Percentiles rank a stretch among this genome's conserved stretches.
Evolutionary conservation across 2,797 vertebrate genomes (phyloP).

Genomic region (Enteromius viviparus): DNA sequence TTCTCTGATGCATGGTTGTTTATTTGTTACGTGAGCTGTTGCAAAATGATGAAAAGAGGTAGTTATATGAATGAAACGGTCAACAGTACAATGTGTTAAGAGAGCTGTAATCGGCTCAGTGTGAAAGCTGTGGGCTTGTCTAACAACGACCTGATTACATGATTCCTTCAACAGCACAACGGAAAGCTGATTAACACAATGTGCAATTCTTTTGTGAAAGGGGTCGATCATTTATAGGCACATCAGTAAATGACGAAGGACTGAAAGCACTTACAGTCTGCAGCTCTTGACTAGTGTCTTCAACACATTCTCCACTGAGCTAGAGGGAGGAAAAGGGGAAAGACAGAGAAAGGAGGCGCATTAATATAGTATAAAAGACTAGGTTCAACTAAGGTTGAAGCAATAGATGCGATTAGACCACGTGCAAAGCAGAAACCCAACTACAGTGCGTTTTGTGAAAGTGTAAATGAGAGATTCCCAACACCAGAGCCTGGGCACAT

Average conservation of each 20-base stretch:
- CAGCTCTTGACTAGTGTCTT: conserved; percentile 97
- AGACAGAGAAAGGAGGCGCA: conserved; percentile 42
- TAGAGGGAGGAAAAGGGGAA: conserved; percentile 68
- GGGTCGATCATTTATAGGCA: conserved; percentile 36
- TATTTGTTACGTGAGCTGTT: not conserved
- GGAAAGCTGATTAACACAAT: conserved; percentile 52
- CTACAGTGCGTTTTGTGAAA: conserved; percentile 42
- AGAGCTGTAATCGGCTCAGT: conserved; percentile 52
- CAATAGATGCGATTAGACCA: conserved; percentile 70
- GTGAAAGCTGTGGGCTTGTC: conserved; percentile 39
- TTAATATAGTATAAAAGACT: not conserved
- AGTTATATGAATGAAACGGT: conserved; percentile 21
- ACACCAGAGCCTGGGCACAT: conserved; percentile 22
- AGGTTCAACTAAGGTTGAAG: conserved; percentile 1
- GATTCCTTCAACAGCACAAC: conserved; percentile 45
- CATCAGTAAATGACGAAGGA: conserved; percentile 6
- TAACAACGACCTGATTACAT: conserved; percentile 51
- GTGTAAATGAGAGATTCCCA: conserved; percentile 36
- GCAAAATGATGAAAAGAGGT: conserved; percentile 18
- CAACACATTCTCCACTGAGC: conserved; percentile 94
- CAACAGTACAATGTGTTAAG: conserved; percentile 31
- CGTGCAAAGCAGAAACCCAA: conserved; percentile 67
- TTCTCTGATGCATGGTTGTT: not conserved
- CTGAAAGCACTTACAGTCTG: conserved; percentile 88
- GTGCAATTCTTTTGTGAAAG: conserved; percentile 29